Base-by-base conservation (phyloP, 2,888 invertebrate species). In the Uloborus plumipes region DNA sequence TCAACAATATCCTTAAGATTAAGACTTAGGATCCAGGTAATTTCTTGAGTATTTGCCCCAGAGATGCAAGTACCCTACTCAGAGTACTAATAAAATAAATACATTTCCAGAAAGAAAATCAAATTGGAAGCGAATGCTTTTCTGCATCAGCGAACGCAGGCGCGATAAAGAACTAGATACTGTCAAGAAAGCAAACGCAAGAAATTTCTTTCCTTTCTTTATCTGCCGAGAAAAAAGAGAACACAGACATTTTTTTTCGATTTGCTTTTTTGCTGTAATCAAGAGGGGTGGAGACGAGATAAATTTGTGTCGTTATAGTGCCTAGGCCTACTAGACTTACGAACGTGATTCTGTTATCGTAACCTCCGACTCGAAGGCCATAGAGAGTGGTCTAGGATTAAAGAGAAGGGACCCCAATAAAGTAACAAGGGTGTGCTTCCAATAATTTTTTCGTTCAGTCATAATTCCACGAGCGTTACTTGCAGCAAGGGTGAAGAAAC, bases 331-430 rank as follows among this genome's bases (percentile, higher is more conserved):
- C 71, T 31, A 71, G 64, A 51, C 55, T 70, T 31, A 22, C 58
- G 70, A 77, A 70, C 70, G 77, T 62, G 64, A 69, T 70, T 20
- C 69, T 55, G 77, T 70, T 77, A 77, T 76, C 69, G 69, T 61
- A 62, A 62, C 18, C 62, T 26, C 53, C 50, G n/a, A 20, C 20
- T 51, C 18, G 47, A 31, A 50, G 31, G 16, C 51, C 26, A 77
- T 64, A 77, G 47, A 26, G 39, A 16, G 39, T 9, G 22, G 26
- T 16, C 47, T 20, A 53, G 62, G 64, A 77, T 70, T 69, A 64
- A 70, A 62, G 70, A 14, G 15, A 62, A 62, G 11, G 62, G 69
- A 55, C 69, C 22, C 39, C 77, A 64, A 64, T 70, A 51, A 47
- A 14, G 39, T 39, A 39, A 39, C 39, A 39, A 39, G 39, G 39